Evolutionary conservation across 2,113 vertebrate species (phyloP), one percentile per base, ranked within the genome.

Genomic region (Tricholaema leucomelas): DNA sequence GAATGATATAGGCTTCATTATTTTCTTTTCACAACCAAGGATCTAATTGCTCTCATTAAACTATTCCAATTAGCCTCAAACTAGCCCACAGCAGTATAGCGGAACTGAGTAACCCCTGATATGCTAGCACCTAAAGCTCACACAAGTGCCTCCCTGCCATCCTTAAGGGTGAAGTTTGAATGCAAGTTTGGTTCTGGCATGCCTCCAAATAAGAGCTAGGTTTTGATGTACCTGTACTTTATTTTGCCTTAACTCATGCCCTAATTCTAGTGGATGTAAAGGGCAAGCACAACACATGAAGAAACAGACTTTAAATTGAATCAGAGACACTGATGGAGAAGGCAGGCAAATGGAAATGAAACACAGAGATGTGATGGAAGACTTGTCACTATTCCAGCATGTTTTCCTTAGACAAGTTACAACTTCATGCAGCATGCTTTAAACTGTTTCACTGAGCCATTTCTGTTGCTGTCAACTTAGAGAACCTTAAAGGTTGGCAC

Each of bases 101-200:
- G 19, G 12, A 36, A 38, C 7, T 19, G 28, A 61, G 21, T n/a
- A 40, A 54, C 4, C 6, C 15, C 25, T 40, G 60, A 16, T 24
- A 38, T 2, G 2, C n/a, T 25, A 5, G 19, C 18, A 9, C 33
- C 36, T 11, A 12, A 31, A 82, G 48, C 16, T 6, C 16, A 2
- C 7, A 5, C 4, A 5, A 0, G 0, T 2, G 10, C 25, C 7
- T 4, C 12, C n/a, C 25, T 64, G 59, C 9, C 15, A 4, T 24
- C 5, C 44, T 40, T 2, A 21, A 9, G n/a, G 5, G 15, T 65
- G 27, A 44, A 70, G 42, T 80, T 40, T 76, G 31, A 28, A 15
- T 73, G 44, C 55, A 80, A 1, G 6, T 10, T 14, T 35, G 63
- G 18, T 35, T 63, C 52, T 56, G 35, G n/a, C 9, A 2, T 30